These are phyloP conservation scores for Daboia siamensis DNA, from an alignment of 2,113 vertebrate genomes.

Conservation along the genomic window DNA sequence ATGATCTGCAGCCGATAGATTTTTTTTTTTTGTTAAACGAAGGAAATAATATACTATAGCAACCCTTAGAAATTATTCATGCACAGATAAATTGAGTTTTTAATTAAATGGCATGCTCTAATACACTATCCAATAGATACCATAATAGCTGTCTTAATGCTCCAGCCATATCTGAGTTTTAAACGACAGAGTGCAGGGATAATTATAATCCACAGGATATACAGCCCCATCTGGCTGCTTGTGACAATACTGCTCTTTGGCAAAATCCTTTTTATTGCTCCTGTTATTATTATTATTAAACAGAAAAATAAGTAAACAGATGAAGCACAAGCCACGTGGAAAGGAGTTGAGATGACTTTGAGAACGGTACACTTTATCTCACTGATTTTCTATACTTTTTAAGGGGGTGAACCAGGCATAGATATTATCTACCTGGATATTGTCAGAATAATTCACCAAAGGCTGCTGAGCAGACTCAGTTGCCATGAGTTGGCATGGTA, in stretches of 20 bases:
- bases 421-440: not conserved
- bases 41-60: slow-evolving; percentile 54
- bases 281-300: not conserved
- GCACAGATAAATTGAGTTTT: slow-evolving; percentile 60
- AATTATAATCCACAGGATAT: slow-evolving; percentile 50
- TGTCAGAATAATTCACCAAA: not conserved
- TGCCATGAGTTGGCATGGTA: not conserved
- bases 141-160: slow-evolving; percentile 57
- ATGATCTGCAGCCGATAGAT: not conserved
- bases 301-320: not conserved
- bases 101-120: slow-evolving; percentile 67
- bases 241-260: fast-evolving
- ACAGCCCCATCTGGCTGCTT: slow-evolving; percentile 29
- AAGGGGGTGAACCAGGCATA: not conserved
- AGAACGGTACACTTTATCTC: not conserved
- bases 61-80: slow-evolving; percentile 60
- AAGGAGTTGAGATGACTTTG: not conserved
- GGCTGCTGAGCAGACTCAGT: not conserved
- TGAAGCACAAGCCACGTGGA: not conserved
- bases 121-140: slow-evolving; percentile 55
- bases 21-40: slow-evolving; percentile 47
- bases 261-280: not conserved
- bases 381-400: not conserved
- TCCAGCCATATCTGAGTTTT: slow-evolving; percentile 43
- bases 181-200: slow-evolving; percentile 47